Evolutionary conservation across 2,888 invertebrate species (phyloP), one percentile per base, ranked within the genome.

Genomic region (Steinernema carpocapsae): DNA sequence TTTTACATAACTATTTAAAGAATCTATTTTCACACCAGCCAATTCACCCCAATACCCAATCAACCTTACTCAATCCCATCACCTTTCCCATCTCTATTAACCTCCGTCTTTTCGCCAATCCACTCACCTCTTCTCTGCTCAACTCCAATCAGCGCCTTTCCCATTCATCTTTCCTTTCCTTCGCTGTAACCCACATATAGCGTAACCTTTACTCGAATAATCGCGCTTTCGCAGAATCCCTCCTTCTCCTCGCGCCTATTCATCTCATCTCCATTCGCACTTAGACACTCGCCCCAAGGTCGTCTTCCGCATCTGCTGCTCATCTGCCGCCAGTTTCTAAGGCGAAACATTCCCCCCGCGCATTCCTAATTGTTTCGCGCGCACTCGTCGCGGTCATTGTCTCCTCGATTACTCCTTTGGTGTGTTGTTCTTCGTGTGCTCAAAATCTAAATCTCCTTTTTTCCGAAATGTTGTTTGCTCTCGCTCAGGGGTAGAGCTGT

Each of bases 241-340:
- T 12, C 64, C 32, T n/a, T 14, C 64, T 22, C 24, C 52, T 29
- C 26, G 64, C 64, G 48, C 48, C n/a, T 48, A 17, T 48, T 48
- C 48, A 17, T 48, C 48, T 64, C 64, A 64, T 64, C 64, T 64
- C 64, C 64, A 64, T 64, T 64, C 64, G 64, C 64, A 64, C 64
- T 64, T 26, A 37, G 37, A 37, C 37, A 37, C 37, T n/a, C 52
- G 64, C 64, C 64, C 32, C 64, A 64, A 64, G 64, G 64, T 64
- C 64, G 52, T 52, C 52, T 52, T 52, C 52, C 52, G 64, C 64
- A 64, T 64, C 64, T 64, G 64, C 32, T 64, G 64, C 64, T 64
- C 64, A 64, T 29, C 64, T 64, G 64, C 56, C 14, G 56, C 56
- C 37, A 37, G 37, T 37, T 37, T 37, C 37, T 37, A 37, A 37